Evolutionary conservation across 2,888 invertebrate species (phyloP).

Genomic region (Aproaerema taeniolella): DNA sequence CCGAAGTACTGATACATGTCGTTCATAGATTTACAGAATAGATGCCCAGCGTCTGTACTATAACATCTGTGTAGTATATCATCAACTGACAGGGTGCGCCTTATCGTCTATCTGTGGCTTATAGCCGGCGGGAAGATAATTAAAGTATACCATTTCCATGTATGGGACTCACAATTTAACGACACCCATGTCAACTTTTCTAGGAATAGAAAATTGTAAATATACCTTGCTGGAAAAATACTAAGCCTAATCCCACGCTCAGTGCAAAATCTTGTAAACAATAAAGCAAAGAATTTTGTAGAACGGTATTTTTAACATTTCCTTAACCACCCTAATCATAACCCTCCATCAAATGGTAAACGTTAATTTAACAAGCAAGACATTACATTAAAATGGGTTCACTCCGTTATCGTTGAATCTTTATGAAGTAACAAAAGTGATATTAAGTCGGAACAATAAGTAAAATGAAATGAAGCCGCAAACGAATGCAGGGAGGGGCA

Average conservation of each 20-base stretch:
- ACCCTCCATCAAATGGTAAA: conserved; percentile 1
- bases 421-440: conserved; percentile 36
- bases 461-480: conserved; percentile 61
- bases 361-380: conserved; percentile 14
- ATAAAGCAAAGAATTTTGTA: too few species aligned
- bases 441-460: conserved; percentile 49
- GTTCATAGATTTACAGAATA: too few species aligned
- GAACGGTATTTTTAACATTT: too few species aligned
- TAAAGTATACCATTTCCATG: conserved; percentile 45
- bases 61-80: too few species aligned
- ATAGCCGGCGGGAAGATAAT: conserved; percentile 47
- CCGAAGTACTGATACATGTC: too few species aligned
- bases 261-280: too few species aligned
- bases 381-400: conserved; percentile 27
- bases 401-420: conserved; percentile 35
- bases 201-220: too few species aligned
- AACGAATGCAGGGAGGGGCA: conserved; percentile 55
- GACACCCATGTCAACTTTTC: too few species aligned
- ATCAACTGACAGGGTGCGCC: conserved; percentile 55
- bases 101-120: conserved; percentile 67
- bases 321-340: too few species aligned
- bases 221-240: too few species aligned
- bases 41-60: too few species aligned
- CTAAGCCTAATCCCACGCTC: too few species aligned
- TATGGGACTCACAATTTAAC: conserved; percentile 9